Evolutionary conservation across 2,797 vertebrate species (phyloP), one percentile per base, ranked within the genome.

Genomic region (Melanogrammus aeglefinus): DNA sequence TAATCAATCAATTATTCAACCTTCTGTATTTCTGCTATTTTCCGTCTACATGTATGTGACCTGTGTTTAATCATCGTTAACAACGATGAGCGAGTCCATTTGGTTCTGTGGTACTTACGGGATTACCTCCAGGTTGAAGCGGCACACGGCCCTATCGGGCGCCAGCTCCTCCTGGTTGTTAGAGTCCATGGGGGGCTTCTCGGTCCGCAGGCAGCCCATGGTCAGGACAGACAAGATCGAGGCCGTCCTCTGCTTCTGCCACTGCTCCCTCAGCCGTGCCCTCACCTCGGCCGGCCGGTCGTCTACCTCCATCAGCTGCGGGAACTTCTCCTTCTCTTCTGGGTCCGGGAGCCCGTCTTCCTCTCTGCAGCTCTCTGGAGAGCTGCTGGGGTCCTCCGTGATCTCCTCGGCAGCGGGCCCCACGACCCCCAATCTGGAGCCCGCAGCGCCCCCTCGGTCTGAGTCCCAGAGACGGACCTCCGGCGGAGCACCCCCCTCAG

Each of bases 101-200:
- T 14, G 24, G 21, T 27, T 69, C 1, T 79, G 77, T 21, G 73
- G 79, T 13, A 63, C 85, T 93, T 92, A 87, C 95, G 86, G 94
- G 81, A 94, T 88, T 88, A 94, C 84, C 27, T 88, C 87, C 47
- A 92, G 83, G 39, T 96, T 94, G 76, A 97, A 91, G 21, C 57
- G n/a, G n/a, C 84, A 90, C 95, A 75, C 96, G 35, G 92, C 88
- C 44, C 83, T 86, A 44, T 80, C 69, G 0, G 70, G 0, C 76
- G 92, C 92, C 66, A 93, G 87, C 38, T 96, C 94, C 86, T 96
- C 94, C 81, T 95, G 93, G 51, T 94, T 96, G 63, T 96, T 91
- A 1, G 96, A 95, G 87, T 98, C 97, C 96, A 97, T 96, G 16
- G 95, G 94, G 4, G 93, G 21, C 57, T 63, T 63, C 21, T n/a